Evolutionary conservation across 2,797 vertebrate genomes (phyloP).

Genomic region (Nannoperca obscura): DNA sequence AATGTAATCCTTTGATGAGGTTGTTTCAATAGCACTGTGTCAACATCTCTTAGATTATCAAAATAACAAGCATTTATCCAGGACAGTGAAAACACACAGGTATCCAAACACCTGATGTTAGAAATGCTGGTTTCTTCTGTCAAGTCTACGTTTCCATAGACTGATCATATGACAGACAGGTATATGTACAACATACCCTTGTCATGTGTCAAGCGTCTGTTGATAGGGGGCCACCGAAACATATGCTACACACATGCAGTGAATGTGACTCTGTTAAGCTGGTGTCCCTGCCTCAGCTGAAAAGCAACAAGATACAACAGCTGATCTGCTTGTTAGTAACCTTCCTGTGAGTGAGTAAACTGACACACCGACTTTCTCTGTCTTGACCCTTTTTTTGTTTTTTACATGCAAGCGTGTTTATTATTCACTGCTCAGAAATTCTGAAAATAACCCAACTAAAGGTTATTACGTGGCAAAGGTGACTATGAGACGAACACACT

Average conservation of each 20-base stretch:
- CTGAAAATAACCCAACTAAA: conserved; percentile 54
- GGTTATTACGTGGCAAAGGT: conserved; percentile 65
- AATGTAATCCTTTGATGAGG: conserved; percentile 17
- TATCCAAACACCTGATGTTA: not conserved
- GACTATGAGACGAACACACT: conserved; percentile 51
- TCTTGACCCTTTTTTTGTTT: conserved; percentile 11
- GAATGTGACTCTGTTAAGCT: not conserved
- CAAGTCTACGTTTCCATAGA: not conserved
- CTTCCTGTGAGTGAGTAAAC: conserved; percentile 22
- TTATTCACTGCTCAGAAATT: conserved; percentile 43
- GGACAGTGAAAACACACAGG: conserved; percentile 7
- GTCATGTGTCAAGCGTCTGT: not conserved
- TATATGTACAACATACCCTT: conserved; percentile 7
- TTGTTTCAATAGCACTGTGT: not conserved
- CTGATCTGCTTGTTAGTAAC: conserved; percentile 21
- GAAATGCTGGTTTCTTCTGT: not conserved
- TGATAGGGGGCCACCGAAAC: not conserved
- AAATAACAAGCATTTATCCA: conserved; percentile 11
- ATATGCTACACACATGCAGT: not conserved
- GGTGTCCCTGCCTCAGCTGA: not conserved
- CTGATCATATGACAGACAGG: conserved; percentile 7
- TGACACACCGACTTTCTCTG: conserved; percentile 35
- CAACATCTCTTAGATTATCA: not conserved
- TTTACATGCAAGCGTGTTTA: conserved; percentile 15
- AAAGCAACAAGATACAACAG: conserved; percentile 9